Evolutionary conservation across 2,888 invertebrate genomes (phyloP).

Genomic region (Drosophila pseudotalamancana): DNA sequence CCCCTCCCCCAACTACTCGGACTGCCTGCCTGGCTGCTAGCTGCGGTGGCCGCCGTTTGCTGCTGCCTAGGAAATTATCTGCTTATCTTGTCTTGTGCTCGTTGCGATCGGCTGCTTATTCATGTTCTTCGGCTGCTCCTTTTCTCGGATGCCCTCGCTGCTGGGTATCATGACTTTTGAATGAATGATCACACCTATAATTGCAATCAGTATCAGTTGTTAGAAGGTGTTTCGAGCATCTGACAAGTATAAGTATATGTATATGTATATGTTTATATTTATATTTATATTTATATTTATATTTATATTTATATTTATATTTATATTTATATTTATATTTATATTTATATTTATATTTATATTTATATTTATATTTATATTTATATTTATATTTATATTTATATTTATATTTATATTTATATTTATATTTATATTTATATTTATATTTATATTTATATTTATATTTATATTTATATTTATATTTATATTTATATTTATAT

Average conservation of each 20-base stretch:
- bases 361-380: not conserved
- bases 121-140: slow-evolving; percentile 73
- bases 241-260: too few species aligned
- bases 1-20: not conserved
- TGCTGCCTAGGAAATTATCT: slow-evolving; percentile 75
- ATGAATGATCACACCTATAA: slow-evolving; percentile 13
- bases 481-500: not conserved
- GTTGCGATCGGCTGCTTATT: slow-evolving; percentile 81
- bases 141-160: slow-evolving; percentile 35
- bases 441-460: too few species aligned
- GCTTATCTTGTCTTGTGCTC: slow-evolving; percentile 81
- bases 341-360: not conserved
- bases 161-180: slow-evolving; percentile 36
- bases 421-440: too few species aligned
- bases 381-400: not conserved
- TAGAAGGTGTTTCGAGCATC: too few species aligned
- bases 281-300: too few species aligned
- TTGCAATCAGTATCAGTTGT: slow-evolving; percentile 21
- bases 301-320: not conserved
- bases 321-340: not conserved
- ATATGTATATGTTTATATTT: too few species aligned
- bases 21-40: slow-evolving; percentile 20
- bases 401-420: too few species aligned
- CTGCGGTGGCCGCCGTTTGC: slow-evolving; percentile 50
- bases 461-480: not conserved